Evolutionary conservation across 37 sponge, comb jelly and placozoan genomes (phyloP).

Genomic region (Oscarella lobularis): DNA sequence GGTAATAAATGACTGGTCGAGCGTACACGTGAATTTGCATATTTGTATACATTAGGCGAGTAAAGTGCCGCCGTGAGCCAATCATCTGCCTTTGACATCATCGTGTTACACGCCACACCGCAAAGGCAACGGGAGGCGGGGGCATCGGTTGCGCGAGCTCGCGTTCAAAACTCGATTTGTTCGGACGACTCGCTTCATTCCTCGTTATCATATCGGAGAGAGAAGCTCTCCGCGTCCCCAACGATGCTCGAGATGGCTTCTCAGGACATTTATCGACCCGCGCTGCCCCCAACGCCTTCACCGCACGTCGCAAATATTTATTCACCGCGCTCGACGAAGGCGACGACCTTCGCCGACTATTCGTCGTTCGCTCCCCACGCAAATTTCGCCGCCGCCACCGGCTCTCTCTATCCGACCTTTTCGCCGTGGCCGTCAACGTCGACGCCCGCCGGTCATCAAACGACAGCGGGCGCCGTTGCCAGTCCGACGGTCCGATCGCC

Average conservation of each 20-base stretch:
- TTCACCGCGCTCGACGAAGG: background rate
- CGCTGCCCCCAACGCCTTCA: background rate
- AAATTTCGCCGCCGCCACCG: background rate
- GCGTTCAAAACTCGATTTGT: background rate
- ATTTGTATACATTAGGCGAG: background rate
- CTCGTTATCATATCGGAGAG: background rate
- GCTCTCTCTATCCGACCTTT: background rate
- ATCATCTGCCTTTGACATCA: constrained; percentile 1
- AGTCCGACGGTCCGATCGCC: background rate
- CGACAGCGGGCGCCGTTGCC: background rate
- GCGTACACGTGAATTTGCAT: background rate
- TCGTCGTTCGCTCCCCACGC: background rate
- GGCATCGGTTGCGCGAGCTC: background rate
- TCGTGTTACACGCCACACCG: constrained; percentile 4
- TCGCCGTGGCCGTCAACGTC: background rate
- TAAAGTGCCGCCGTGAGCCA: background rate
- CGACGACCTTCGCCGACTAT: background rate
- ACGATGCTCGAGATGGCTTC: constrained; percentile 1
- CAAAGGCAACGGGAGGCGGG: constrained; percentile 1
- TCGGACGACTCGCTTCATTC: background rate
- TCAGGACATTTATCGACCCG: background rate
- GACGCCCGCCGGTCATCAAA: background rate
- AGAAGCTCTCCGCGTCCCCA: background rate
- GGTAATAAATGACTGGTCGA: background rate
- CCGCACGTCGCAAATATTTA: background rate